Evolutionary conservation across 2,113 vertebrate genomes (phyloP).

Genomic region (Macquaria australasica): DNA sequence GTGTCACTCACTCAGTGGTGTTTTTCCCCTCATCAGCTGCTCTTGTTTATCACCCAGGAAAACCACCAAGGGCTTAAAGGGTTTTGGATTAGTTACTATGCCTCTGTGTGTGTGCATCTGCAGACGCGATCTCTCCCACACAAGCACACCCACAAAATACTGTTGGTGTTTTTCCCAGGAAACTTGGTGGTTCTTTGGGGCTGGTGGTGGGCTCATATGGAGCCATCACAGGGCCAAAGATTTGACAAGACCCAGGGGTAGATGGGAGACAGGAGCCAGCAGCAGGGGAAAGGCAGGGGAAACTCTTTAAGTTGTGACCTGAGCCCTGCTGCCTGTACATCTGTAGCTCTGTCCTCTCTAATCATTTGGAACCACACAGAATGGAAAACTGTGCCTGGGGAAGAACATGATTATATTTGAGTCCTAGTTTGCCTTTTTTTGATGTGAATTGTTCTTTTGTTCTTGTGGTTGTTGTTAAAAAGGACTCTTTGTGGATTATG

Average conservation of each 20-base stretch:
- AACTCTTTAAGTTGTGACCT: constrained; percentile 63
- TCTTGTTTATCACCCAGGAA: constrained; percentile 66
- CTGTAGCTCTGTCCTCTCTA: constrained; percentile 44
- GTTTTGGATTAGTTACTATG: constrained; percentile 40
- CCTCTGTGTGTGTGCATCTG: constrained; percentile 29
- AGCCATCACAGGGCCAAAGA: constrained; percentile 46
- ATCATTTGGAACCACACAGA: constrained; percentile 45
- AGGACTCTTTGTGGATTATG: constrained; percentile 33
- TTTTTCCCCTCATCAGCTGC: constrained; percentile 67
- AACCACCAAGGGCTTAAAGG: constrained; percentile 35
- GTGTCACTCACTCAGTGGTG: constrained; percentile 65
- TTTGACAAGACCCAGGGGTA: constrained; percentile 72
- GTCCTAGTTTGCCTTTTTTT: constrained; percentile 24
- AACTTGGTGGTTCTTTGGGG: constrained; percentile 54
- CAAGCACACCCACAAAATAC: constrained; percentile 54
- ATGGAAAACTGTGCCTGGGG: constrained; percentile 16
- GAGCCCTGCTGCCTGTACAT: constrained; percentile 44
- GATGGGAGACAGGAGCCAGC: constrained; percentile 60
- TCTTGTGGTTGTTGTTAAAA: constrained; percentile 23
- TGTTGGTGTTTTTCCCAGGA: constrained; percentile 60
- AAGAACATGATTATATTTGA: constrained; percentile 37
- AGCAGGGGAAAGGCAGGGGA: constrained; percentile 61
- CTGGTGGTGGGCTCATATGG: constrained; percentile 42
- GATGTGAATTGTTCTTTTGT: constrained; percentile 30
- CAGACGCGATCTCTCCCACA: constrained; percentile 38